A percentile compares a stretch with the other conserved stretches of the same genome.
These are phyloP conservation scores for Apamea monoglypha DNA, from an alignment of 2,888 invertebrate species.

Conservation along the genomic window DNA sequence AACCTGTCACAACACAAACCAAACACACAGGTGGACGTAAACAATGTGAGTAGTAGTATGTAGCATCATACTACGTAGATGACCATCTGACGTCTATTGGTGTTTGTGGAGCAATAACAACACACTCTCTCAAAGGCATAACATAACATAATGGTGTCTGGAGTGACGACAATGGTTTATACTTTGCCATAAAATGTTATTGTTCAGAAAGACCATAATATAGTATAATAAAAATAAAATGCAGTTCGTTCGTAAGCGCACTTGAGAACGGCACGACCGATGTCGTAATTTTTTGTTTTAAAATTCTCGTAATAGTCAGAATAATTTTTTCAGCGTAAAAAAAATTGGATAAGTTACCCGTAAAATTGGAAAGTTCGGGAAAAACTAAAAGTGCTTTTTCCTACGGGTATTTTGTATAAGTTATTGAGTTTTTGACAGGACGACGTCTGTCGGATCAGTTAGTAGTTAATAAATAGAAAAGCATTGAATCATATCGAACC, in stretches of 20 bases:
- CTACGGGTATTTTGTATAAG: neutral
- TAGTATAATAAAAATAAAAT: neutral
- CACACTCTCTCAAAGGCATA: slow-evolving; percentile 39
- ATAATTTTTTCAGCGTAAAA: neutral
- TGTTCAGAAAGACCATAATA: slow-evolving; percentile 21
- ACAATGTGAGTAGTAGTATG: slow-evolving; percentile 11
- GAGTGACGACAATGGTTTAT: slow-evolving; percentile 29
- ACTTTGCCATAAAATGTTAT: neutral
- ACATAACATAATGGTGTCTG: slow-evolving; percentile 12
- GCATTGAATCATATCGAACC: neutral
- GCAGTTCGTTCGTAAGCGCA: neutral
- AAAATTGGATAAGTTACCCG: neutral
- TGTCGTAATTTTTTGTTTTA: neutral
- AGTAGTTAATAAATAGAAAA: neutral
- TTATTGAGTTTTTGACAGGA: neutral
- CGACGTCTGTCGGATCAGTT: neutral
- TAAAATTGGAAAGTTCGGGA: neutral
- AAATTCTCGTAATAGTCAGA: neutral
- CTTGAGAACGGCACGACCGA: too few relatives aligned
- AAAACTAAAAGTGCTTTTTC: neutral
- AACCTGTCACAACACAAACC: slow-evolving; percentile 21
- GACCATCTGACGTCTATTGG: slow-evolving; percentile 19
- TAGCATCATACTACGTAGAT: neutral
- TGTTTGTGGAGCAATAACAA: slow-evolving; percentile 43
- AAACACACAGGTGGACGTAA: slow-evolving; percentile 34